phyloP scores from a whole-genome alignment of 1,140 invertebrate genomes.

The Heliothis virescens region DNA sequence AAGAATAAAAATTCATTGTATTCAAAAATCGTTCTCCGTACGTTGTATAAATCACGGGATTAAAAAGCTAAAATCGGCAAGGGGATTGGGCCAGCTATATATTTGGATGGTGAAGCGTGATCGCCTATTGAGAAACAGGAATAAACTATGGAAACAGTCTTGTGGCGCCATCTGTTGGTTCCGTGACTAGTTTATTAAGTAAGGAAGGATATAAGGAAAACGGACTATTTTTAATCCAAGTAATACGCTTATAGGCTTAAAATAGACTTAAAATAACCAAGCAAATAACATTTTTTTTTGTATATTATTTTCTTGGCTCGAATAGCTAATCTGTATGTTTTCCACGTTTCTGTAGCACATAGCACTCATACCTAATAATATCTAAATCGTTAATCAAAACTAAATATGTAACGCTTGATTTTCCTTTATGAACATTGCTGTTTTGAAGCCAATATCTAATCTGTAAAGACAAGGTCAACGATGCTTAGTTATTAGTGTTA shows the following conservation, averaged over 20 bases:
- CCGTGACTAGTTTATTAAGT: slow-evolving; percentile 41
- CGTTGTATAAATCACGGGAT: slow-evolving; percentile 67
- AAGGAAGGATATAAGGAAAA: background rate
- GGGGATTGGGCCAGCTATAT: slow-evolving; percentile 66
- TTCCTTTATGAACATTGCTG: background rate
- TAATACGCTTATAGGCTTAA: too few relatives aligned
- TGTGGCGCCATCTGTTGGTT: slow-evolving; percentile 52
- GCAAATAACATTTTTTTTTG: too few relatives aligned
- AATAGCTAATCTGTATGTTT: too few relatives aligned
- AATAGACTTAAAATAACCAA: too few relatives aligned
- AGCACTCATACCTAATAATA: too few relatives aligned
- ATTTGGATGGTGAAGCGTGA: slow-evolving; percentile 61
- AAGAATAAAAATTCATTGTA: slow-evolving; percentile 61
- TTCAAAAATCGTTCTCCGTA: slow-evolving; percentile 63
- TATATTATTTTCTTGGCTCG: too few relatives aligned
- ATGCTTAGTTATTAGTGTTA: background rate
- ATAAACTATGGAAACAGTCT: slow-evolving; percentile 51
- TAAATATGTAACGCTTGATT: too few relatives aligned
- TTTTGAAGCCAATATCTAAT: background rate
- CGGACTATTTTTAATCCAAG: too few relatives aligned
- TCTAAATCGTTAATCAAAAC: too few relatives aligned
- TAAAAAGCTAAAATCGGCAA: slow-evolving; percentile 68
- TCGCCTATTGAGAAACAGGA: slow-evolving; percentile 57
- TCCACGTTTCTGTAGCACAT: too few relatives aligned
- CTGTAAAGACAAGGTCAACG: background rate